These are phyloP conservation scores for Apodemus speciosus DNA, from an alignment of 2,113 vertebrate species.

Conservation along the genomic window DNA sequence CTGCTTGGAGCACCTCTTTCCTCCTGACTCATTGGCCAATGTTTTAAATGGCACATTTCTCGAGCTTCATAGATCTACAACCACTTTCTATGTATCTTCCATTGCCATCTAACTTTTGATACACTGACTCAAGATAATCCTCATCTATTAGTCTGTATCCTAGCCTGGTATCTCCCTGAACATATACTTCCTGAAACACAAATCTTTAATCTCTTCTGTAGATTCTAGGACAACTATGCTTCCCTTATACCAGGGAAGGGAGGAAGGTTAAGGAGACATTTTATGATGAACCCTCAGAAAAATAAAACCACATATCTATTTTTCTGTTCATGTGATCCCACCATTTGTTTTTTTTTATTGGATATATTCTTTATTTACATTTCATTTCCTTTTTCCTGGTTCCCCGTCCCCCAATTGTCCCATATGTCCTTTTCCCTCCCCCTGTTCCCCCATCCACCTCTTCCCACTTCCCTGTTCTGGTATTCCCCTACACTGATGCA, in stretches of 20 bases:
- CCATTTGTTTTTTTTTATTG: no score
- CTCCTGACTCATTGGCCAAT: not conserved
- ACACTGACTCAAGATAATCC: not conserved
- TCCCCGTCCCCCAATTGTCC: no score
- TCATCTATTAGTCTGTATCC: not conserved
- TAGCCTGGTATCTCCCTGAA: not conserved
- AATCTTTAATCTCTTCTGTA: not conserved
- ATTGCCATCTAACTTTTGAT: not conserved
- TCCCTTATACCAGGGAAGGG: not conserved
- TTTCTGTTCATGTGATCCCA: not conserved
- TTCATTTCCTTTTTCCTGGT: no score
- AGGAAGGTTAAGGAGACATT: not conserved
- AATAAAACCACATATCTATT: not conserved
- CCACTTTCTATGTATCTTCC: not conserved
- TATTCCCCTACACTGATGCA: no score
- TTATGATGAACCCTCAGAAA: not conserved
- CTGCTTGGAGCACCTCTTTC: not conserved
- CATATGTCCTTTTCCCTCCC: no score
- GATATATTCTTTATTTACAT: no score
- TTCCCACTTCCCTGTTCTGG: no score
- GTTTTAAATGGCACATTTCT: not conserved
- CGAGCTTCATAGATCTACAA: not conserved
- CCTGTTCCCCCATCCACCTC: no score
- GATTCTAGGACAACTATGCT: not conserved
- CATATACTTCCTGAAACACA: not conserved